Evolutionary conservation across 2,888 invertebrate genomes (phyloP), one percentile per base, ranked within the genome.

Genomic region (Diplazon laetatorius): DNA sequence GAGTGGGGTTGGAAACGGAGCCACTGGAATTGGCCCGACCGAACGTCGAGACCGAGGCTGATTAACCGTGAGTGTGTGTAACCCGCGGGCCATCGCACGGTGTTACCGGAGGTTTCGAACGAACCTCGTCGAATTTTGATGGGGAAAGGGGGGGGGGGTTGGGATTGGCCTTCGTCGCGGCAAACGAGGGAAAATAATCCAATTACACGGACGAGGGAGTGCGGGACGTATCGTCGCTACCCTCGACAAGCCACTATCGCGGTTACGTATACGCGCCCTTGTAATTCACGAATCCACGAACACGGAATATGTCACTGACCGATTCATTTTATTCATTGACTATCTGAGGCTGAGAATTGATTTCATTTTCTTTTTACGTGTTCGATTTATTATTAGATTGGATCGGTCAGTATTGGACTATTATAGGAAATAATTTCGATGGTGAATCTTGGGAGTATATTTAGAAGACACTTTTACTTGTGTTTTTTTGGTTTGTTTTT

Each of bases 121-220:
- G 30, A n/a, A n/a, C n/a, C 35, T 14, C 25, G 62, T 77, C 77
- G 75, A 80, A 82, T 81, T 82, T 85, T 76, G 63, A 60, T 60
- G 63, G 76, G 70, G 14, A 66, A 60, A 63, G 63, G 76, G 70
- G 14, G 50, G 59, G 71, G 70, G 14, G 50, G 59, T 70, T 65
- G 80, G 74, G 78, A 81, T 80, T 30, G 73, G 73, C 65, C 55
- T 66, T 62, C 52, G 73, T 65, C 59, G 65, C 50, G 50, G 68
- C 79, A 74, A 63, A 80, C 72, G 65, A 80, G 72, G 80, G 79
- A 84, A 85, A 85, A 85, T 85, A 85, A 85, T 84, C 81, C 60
- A 66, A 84, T 83, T 80, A 84, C 72, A 76, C 63, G 73, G 76
- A 76, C 78, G 78, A 82, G 72, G 71, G 68, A 69, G 72, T 73